Percentiles rank a stretch among this genome's conserved stretches.
Conservation (phyloP, 2,888 invertebrate genomes). For the Conomelus anceps region DNA sequence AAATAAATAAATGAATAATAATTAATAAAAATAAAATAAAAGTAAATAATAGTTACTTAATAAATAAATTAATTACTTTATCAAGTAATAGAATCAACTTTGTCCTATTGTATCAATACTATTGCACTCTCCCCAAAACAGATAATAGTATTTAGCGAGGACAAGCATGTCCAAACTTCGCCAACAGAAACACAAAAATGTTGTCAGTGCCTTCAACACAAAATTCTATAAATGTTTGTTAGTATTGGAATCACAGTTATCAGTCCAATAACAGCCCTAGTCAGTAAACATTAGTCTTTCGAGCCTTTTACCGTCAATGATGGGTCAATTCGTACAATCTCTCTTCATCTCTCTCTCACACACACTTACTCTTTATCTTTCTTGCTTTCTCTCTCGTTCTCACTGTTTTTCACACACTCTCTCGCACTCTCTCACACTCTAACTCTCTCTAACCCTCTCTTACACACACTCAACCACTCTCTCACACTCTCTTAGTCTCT, state of each 20-base stretch:
- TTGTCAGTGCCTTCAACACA: neutral
- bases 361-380: neutral
- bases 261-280: neutral
- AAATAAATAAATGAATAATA: no score
- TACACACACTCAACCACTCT: no score
- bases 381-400: conserved; percentile 3
- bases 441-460: neutral
- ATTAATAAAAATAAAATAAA: no score
- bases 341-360: conserved; percentile 16
- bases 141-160: no score
- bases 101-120: no score
- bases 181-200: neutral
- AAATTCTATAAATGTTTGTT: neutral
- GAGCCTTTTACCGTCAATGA: neutral
- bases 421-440: neutral
- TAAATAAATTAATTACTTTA: no score
- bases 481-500: neutral
- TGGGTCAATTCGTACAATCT: neutral
- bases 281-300: neutral
- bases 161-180: neutral
- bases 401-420: neutral
- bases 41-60: no score
- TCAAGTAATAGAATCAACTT: no score
- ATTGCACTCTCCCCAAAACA: no score
- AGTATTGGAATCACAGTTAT: neutral